Base-by-base conservation (phyloP, 2,888 invertebrate genomes). In the Athrips mouffetella region DNA sequence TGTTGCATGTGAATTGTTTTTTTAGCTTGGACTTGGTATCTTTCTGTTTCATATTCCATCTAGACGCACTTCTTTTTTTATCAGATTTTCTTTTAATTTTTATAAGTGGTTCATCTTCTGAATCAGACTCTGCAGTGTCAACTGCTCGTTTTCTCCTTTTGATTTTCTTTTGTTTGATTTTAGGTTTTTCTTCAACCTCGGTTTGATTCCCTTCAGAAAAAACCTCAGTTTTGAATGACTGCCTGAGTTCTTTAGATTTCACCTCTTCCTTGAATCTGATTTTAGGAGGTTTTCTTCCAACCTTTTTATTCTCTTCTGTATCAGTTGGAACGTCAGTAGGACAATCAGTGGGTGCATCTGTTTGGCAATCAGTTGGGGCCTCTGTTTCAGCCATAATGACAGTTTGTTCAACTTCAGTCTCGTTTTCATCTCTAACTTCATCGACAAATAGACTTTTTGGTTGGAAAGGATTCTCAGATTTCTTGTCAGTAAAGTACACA, bases 401-500 rank as follows among this genome's bases (percentile, higher is more conserved):
- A 16, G 15, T 37, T 8, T 39, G 33, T 15, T 40, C 46, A 5
- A 20, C 23, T 10, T 35, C 13, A 7, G 40, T 29, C 11, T 42
- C 39, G 27, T 23, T 25, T 3, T 41, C 20, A 29, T 33, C 18
- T 27, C 20, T 10, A 3, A 29, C 13, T 8, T 47, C 23, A 23
- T 58, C 45, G 29, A 7, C 10, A 23, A 48, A 21, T 29, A 29
- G 25, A 45, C 64, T 61, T 49, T 54, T 59, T 0, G 76, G 74
- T 11, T 65, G 50, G 39, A 75, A 73, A 0, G 77, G 71, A 0
- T 74, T 68, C 0, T 65, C 67, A 0, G 82, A 76, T 54, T 76
- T 82, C n/a, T 70, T 69, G 1, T 76, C 73, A 0, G 68, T 62
- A 44, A 87, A 87, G 51, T 64, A 78, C 0, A 87, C 87, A 58